A percentile compares a stretch with the other conserved stretches of the same genome.
phyloP scores from a whole-genome alignment of 2,888 invertebrate genomes.

The Pristionchus japonicus region DNA sequence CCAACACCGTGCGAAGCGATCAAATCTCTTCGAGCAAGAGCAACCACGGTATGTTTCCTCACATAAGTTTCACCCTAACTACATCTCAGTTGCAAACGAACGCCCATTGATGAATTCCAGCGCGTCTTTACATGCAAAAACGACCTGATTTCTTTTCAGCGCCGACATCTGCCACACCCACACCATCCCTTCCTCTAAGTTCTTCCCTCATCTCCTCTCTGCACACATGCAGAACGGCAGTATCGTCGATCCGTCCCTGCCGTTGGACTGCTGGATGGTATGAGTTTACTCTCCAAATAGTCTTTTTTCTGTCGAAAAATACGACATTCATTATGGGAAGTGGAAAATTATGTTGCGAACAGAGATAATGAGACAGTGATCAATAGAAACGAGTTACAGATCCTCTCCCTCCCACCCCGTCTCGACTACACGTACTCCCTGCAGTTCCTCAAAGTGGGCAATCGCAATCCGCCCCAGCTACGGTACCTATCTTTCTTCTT shows the following conservation, averaged over 20 bases:
- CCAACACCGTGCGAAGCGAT: neutral
- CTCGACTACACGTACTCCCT: constrained; percentile 73
- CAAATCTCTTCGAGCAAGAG: constrained; percentile 25
- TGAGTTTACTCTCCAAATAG: too few relatives aligned
- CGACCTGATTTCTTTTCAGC: too few relatives aligned
- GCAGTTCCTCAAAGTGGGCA: constrained; percentile 70
- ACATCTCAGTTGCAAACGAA: too few relatives aligned
- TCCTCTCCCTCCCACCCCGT: constrained; percentile 67
- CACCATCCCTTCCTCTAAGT: constrained; percentile 50
- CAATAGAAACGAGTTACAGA: constrained; percentile 56
- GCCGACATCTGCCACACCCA: constrained; percentile 34
- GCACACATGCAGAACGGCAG: constrained; percentile 69
- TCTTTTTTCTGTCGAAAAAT: too few relatives aligned
- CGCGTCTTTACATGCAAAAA: too few relatives aligned
- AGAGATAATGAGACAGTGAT: too few relatives aligned
- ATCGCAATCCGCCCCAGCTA: constrained; percentile 62
- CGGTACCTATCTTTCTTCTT: neutral
- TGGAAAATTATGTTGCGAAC: too few relatives aligned
- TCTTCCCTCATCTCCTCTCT: constrained; percentile 71
- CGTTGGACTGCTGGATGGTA: constrained; percentile 70
- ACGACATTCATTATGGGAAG: too few relatives aligned
- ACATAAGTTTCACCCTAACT: neutral
- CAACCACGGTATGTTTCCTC: constrained; percentile 40
- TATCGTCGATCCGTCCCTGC: constrained; percentile 62
- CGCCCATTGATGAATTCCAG: too few relatives aligned